Evolutionary conservation across 2,113 vertebrate species (phyloP).

Genomic region (Notarius quadriscutis): DNA sequence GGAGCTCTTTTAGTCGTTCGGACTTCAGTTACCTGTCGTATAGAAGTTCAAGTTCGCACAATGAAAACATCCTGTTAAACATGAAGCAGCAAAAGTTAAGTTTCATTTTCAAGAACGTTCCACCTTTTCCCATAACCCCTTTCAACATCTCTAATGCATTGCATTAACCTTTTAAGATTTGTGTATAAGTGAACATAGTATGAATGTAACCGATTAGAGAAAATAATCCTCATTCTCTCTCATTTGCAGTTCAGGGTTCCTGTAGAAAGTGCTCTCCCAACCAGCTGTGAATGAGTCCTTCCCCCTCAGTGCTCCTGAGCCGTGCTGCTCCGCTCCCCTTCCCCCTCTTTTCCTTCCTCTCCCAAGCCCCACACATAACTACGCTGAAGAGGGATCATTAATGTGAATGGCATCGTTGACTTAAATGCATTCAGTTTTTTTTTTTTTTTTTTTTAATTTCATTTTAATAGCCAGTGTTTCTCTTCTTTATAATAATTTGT

Average conservation of each 20-base stretch:
- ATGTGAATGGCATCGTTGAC: conserved; percentile 62
- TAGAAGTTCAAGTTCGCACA: not conserved
- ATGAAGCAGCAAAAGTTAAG: not conserved
- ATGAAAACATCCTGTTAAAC: not conserved
- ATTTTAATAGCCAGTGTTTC: conserved; percentile 35
- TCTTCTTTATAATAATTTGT: conserved; percentile 39
- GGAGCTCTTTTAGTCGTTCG: not conserved
- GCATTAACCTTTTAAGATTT: conserved; percentile 29
- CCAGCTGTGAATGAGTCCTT: conserved; percentile 78
- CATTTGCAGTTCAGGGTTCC: conserved; percentile 95
- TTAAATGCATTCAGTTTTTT: conserved; percentile 49
- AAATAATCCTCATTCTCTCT: conserved; percentile 90
- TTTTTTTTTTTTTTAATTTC: conserved; percentile 24
- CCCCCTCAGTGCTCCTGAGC: conserved; percentile 67
- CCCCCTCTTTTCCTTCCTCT: conserved; percentile 52
- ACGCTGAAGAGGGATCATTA: conserved; percentile 70
- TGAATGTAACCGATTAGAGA: conserved; percentile 66
- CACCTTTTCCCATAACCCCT: conserved; percentile 34
- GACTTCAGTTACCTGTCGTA: not conserved
- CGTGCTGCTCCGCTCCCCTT: conserved; percentile 50
- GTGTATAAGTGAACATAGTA: conserved; percentile 52
- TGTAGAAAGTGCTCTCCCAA: conserved; percentile 85
- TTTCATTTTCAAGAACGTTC: not conserved
- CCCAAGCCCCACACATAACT: conserved; percentile 57
- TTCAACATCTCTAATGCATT: conserved; percentile 18